Conservation (phyloP, 92 coral and sea anemone species). For the Pocillopora grandis region DNA sequence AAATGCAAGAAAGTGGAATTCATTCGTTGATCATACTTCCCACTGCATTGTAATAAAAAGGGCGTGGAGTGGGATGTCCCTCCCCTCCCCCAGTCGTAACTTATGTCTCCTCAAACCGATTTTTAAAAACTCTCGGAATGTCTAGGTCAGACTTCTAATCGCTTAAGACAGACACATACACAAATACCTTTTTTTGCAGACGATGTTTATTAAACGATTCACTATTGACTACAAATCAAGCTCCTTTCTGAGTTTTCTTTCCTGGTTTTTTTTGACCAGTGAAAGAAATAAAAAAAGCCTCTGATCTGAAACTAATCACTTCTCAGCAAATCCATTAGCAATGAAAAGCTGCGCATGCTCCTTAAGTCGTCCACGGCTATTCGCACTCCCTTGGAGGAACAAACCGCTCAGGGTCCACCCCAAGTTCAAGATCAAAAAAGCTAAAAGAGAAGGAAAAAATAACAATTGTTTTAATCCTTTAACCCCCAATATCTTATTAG, state of each 20-base stretch:
- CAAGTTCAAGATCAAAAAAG: slow-evolving; percentile 48
- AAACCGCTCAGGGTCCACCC: slow-evolving; percentile 61
- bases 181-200: neutral
- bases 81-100: too few species aligned
- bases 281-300: neutral
- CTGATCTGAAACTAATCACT: neutral
- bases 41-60: too few species aligned
- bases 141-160: neutral
- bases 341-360: neutral
- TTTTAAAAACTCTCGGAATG: too few species aligned
- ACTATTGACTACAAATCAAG: neutral
- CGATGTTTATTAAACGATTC: neutral
- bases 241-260: neutral
- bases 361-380: neutral
- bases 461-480: too few species aligned
- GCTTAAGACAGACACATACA: neutral
- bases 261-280: neutral
- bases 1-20: too few species aligned
- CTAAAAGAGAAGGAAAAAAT: slow-evolving; percentile 6
- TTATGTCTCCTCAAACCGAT: too few species aligned
- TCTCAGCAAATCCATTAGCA: neutral
- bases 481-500: too few species aligned
- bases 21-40: too few species aligned
- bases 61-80: too few species aligned
- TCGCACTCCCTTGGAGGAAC: slow-evolving; percentile 52